Evolutionary conservation across 2,888 invertebrate species (phyloP), one percentile per base, ranked within the genome.

Genomic region (Philopedon plagiatum): DNA sequence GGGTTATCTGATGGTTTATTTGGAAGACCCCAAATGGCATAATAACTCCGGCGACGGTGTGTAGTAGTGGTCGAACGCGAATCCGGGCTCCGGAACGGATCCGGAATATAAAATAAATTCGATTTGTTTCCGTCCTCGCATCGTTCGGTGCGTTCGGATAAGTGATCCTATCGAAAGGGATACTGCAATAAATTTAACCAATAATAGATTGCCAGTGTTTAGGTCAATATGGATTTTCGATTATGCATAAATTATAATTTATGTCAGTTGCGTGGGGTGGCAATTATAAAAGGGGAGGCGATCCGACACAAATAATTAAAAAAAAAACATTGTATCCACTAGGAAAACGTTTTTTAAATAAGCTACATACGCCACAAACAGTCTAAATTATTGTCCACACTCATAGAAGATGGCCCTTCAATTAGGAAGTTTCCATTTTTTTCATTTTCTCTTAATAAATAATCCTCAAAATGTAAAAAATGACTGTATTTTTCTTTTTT

Each of bases 1-100:
- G 32, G 62, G 63, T 63, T 32, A 51, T 51, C 18, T n/a, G n/a
- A n/a, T n/a, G 39, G 63, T 32, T 51, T 63, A 63, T 63, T 63
- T 51, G 13, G 46, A 29, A 46, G 29, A 29, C 61, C 61, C 34
- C 63, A 51, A 63, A 63, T 51, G 51, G 51, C 51, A 13, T 49
- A 51, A 37, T 63, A 54, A 63, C 63, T 51, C 49, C 13, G 23
- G 21, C 34, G 39, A 51, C 39, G 49, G 61, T 44, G 51, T 41
- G 15, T 13, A 41, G 18, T 15, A 19, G 11, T 19, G 46, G 46
- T 19, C 46, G 46, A 46, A 21, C 11, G 11, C 21, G 21, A 7
- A 13, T 39, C 39, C 39, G 13, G 39, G 15, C 15, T n/a, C n/a
- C 15, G 9, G 5, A 21, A 2, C 21, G 23, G 23, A 29, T 51